A percentile compares a stretch with the other conserved stretches of the same genome.
Evolutionary conservation across 2,888 invertebrate species (phyloP).

Genomic region (Hanleya hanleyi): DNA sequence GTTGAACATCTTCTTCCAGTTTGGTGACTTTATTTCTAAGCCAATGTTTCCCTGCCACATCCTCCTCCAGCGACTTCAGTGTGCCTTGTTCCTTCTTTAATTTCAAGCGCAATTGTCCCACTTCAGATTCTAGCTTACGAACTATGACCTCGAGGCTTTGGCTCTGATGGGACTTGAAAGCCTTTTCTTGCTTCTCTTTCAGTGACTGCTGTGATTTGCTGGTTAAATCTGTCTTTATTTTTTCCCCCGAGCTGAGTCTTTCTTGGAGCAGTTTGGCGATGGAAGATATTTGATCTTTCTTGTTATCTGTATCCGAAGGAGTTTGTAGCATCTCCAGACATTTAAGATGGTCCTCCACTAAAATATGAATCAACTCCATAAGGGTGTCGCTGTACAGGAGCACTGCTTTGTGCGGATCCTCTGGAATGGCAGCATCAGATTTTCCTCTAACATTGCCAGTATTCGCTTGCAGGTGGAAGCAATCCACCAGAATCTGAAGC

Average conservation of each 20-base stretch:
- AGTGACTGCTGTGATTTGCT: not conserved
- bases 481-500: conserved; percentile 45
- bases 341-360: conserved; percentile 53
- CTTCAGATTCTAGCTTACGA: conserved; percentile 18
- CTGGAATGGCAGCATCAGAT: conserved; percentile 15
- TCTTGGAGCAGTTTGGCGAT: not conserved
- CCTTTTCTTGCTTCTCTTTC: not conserved
- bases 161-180: not conserved
- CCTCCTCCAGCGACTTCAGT: conserved; percentile 21
- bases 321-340: conserved; percentile 51
- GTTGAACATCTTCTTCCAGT: conserved; percentile 42
- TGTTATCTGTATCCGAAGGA: not conserved
- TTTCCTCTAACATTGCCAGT: conserved; percentile 6
- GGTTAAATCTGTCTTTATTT: not conserved
- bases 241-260: not conserved
- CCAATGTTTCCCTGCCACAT: not conserved
- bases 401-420: conserved; percentile 42
- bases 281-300: not conserved
- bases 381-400: conserved; percentile 52
- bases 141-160: not conserved
- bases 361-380: conserved; percentile 45
- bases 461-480: conserved; percentile 45
- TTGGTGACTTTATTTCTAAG: conserved; percentile 43
- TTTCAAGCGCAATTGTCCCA: conserved; percentile 18
- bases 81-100: conserved; percentile 30